phyloP scores from a whole-genome alignment of 1,140 invertebrate genomes.

The Drepana arcuata region DNA sequence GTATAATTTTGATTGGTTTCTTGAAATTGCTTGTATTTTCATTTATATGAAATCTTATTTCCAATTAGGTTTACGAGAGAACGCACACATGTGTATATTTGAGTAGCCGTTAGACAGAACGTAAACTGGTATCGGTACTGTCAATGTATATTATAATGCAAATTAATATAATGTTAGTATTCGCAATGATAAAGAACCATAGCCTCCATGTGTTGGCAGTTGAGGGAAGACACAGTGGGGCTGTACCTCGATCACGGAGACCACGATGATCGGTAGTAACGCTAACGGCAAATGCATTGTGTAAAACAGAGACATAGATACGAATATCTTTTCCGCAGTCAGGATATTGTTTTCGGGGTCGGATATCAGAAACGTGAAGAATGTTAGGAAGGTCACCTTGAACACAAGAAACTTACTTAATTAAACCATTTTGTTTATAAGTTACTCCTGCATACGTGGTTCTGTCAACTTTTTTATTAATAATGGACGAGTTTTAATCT shows the following conservation, averaged over 20 bases:
- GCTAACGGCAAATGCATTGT: slow-evolving; percentile 86
- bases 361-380: slow-evolving; percentile 85
- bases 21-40: background rate
- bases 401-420: too few relatives aligned
- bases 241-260: slow-evolving; percentile 79
- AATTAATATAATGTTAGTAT: slow-evolving; percentile 29
- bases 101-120: slow-evolving; percentile 2
- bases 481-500: too few relatives aligned
- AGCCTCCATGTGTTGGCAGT: slow-evolving; percentile 26
- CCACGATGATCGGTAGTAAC: slow-evolving; percentile 79
- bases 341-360: slow-evolving; percentile 76
- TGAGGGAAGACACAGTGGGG: slow-evolving; percentile 15
- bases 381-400: slow-evolving; percentile 86
- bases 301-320: slow-evolving; percentile 89
- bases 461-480: too few relatives aligned
- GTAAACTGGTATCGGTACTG: too few relatives aligned
- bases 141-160: too few relatives aligned
- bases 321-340: slow-evolving; percentile 86
- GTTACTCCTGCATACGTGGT: too few relatives aligned
- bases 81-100: slow-evolving; percentile 1
- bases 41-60: too few relatives aligned
- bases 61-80: background rate
- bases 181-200: slow-evolving; percentile 33
- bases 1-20: too few relatives aligned
- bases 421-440: too few relatives aligned